A percentile compares a stretch with the other conserved stretches of the same genome.
Evolutionary conservation across 2,113 vertebrate genomes (phyloP).

Genomic region (Stercorarius parasiticus): DNA sequence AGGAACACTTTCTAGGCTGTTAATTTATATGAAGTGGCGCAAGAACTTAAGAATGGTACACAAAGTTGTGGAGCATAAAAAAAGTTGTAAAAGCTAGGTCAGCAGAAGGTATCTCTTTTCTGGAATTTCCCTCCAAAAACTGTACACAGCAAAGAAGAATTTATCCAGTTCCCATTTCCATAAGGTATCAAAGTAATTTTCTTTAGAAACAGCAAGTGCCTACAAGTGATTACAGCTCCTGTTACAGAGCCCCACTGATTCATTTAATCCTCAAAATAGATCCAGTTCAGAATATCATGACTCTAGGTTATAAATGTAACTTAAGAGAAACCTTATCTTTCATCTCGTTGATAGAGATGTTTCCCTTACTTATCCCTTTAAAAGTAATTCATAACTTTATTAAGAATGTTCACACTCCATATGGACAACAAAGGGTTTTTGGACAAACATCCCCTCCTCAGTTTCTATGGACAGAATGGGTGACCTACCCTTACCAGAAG

Average conservation of each 20-base stretch:
- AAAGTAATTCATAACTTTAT: neutral
- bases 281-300: neutral
- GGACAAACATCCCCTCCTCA: neutral
- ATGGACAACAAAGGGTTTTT: neutral
- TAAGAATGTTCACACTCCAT: neutral
- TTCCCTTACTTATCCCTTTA: neutral
- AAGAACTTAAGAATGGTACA: neutral
- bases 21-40: neutral
- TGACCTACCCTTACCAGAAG: neutral
- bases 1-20: neutral
- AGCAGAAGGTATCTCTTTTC: neutral
- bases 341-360: neutral
- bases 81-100: neutral
- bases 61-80: neutral
- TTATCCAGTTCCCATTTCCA: neutral
- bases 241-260: neutral
- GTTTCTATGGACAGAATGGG: neutral
- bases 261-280: neutral
- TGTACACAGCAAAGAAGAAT: neutral
- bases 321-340: neutral
- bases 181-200: neutral
- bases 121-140: neutral
- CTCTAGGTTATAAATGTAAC: neutral
- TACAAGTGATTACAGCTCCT: neutral
- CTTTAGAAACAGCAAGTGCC: neutral